Evolutionary conservation across 2,888 invertebrate species (phyloP).

Genomic region (Tinea semifulvella): DNA sequence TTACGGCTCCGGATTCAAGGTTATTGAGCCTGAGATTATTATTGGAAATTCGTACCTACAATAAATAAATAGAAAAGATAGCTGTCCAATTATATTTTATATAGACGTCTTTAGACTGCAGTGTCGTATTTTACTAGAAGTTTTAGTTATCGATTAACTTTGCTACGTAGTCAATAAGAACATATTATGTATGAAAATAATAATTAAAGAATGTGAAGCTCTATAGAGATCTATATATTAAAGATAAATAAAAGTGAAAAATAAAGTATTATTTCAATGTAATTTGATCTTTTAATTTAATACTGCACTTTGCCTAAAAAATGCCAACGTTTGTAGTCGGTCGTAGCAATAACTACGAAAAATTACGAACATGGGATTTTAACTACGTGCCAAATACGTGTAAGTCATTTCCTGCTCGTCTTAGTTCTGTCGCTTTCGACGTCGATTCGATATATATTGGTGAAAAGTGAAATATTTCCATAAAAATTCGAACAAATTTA

Average conservation of each 20-base stretch:
- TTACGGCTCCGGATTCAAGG: too few species aligned
- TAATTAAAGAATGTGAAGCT: slow-evolving; percentile 6
- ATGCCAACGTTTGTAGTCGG: too few species aligned
- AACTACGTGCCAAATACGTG: too few species aligned
- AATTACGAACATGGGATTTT: too few species aligned
- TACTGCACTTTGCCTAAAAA: too few species aligned
- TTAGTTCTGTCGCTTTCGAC: too few species aligned
- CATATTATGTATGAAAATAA: slow-evolving; percentile 4
- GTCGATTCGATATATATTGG: too few species aligned
- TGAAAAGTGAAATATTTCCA: too few species aligned
- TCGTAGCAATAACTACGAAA: too few species aligned
- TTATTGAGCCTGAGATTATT: slow-evolving; percentile 1
- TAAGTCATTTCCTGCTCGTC: too few species aligned
- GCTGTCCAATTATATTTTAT: slow-evolving; percentile 37
- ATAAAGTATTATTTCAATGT: slow-evolving; percentile 13
- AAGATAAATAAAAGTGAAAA: slow-evolving; percentile 1
- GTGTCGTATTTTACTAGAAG: slow-evolving; percentile 8
- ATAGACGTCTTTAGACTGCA: slow-evolving; percentile 23
- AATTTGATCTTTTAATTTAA: too few species aligned
- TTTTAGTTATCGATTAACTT: slow-evolving; percentile 2
- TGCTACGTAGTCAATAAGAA: slow-evolving; percentile 6
- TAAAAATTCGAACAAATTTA: too few species aligned
- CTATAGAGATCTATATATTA: slow-evolving; percentile 13
- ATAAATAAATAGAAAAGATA: slow-evolving; percentile 20
- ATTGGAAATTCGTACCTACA: slow-evolving; percentile 8